Evolutionary conservation across 2,113 vertebrate species (phyloP).

Genomic region (Limnothrissa miodon): DNA sequence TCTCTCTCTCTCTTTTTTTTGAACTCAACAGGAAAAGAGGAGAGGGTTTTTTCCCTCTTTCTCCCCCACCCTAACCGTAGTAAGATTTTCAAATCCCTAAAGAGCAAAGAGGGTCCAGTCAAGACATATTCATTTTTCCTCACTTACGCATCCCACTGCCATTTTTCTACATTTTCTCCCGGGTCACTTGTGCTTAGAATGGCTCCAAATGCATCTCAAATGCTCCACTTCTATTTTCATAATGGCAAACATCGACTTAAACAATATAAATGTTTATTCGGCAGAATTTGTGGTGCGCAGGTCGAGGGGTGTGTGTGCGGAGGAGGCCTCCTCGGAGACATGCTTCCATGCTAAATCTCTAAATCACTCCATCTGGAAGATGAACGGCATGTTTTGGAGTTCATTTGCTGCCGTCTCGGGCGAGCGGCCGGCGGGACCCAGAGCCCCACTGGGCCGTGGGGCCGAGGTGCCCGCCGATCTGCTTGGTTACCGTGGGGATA

Average conservation of each 20-base stretch:
- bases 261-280: conserved; percentile 70
- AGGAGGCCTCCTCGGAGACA: conserved; percentile 52
- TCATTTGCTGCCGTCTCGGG: conserved; percentile 68
- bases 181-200: conserved; percentile 58
- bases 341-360: conserved; percentile 59
- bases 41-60: conserved; percentile 34
- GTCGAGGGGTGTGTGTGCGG: conserved; percentile 36
- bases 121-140: conserved; percentile 61
- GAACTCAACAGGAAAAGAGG: conserved; percentile 59
- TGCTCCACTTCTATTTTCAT: conserved; percentile 69
- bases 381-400: conserved; percentile 68
- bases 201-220: conserved; percentile 60
- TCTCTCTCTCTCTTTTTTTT: conserved; percentile 50
- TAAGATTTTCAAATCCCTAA: conserved; percentile 59
- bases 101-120: conserved; percentile 54
- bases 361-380: conserved; percentile 72
- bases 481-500: conserved; percentile 61
- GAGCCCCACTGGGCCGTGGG: conserved; percentile 35
- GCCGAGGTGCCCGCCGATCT: conserved; percentile 54
- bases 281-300: conserved; percentile 53
- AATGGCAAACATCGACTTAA: conserved; percentile 67
- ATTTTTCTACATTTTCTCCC: conserved; percentile 69
- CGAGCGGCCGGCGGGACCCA: conserved; percentile 56
- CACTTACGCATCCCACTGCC: conserved; percentile 53
- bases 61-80: conserved; percentile 41